Base-by-base conservation (phyloP, 2,888 invertebrate genomes). In the Schizotus pectinicornis region DNA sequence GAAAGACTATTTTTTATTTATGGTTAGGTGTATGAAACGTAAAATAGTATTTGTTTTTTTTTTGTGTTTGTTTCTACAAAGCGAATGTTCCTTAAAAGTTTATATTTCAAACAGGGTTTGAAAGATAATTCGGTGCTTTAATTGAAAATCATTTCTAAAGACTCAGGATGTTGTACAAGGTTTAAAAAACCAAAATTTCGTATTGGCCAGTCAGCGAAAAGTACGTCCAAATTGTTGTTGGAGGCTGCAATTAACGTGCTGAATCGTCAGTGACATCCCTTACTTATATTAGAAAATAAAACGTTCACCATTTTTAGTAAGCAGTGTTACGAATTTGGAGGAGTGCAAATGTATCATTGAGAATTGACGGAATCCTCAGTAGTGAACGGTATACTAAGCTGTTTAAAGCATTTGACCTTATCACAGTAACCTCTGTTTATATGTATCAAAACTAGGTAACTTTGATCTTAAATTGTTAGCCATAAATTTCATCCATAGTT, bases 291-390 rank as follows among this genome's bases (percentile, higher is more conserved):
- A n/a, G n/a, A n/a, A n/a, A n/a, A n/a, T n/a, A n/a, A n/a, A n/a
- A n/a, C n/a, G n/a, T n/a, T n/a, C n/a, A n/a, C n/a, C n/a, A n/a
- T n/a, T n/a, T n/a, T n/a, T n/a, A n/a, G n/a, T n/a, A n/a, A n/a
- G n/a, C n/a, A n/a, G n/a, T n/a, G n/a, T n/a, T 9, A 6, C 32
- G 30, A 11, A 9, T 6, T 6, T 41, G 31, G 43, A 13, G 36
- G 36, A 31, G 51, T 43, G 51, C 42, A 12, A 12, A 47, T 30
- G 9, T 14, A 35, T 50, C 35, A 41, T 41, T 50, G 41, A 42
- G 31, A 50, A 35, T 42, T 34, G 30, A 12, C 7, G 35, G 32
- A 42, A 42, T 41, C 41, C 42, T 22, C 5, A 22, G 22, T 41
- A 13, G 33, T 11, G 31, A 38, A 38, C 38, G 38, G 32, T 45